Conservation (phyloP, 1,140 invertebrate genomes). For the Trichonephila clavipes region DNA sequence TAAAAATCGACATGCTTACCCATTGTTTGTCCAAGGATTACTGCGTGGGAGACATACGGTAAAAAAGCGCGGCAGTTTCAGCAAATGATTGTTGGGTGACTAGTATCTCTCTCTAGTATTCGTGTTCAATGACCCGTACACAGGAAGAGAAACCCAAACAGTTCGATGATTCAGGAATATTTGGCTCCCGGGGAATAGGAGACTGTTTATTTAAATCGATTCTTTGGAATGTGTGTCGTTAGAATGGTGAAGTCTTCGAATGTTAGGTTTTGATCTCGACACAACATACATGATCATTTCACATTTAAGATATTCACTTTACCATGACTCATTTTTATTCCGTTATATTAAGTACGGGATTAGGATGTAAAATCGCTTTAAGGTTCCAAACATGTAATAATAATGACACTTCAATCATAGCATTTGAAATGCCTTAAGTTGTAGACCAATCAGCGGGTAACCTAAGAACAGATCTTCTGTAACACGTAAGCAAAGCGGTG, state of each 20-base stretch:
- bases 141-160: conserved; percentile 54
- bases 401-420: not conserved
- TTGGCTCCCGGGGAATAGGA: conserved; percentile 53
- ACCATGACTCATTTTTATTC: not conserved
- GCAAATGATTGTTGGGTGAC: conserved; percentile 45
- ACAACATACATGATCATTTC: not conserved
- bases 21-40: conserved; percentile 59
- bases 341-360: not conserved
- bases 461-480: not conserved
- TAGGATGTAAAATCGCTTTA: not conserved
- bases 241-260: not conserved
- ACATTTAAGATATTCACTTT: not conserved
- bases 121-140: conserved; percentile 66
- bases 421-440: not conserved
- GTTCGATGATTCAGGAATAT: conserved; percentile 61
- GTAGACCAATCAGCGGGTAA: not conserved
- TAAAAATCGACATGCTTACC: conserved; percentile 46
- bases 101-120: conserved; percentile 50
- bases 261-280: conserved; percentile 5
- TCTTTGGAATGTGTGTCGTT: conserved; percentile 49
- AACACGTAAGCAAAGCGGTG: not conserved
- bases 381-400: not conserved
- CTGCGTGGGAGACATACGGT: conserved; percentile 10
- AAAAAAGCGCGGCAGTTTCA: conserved; percentile 49
- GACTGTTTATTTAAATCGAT: conserved; percentile 31